Base-by-base conservation (phyloP, 2,113 vertebrate genomes). In the Colistium nudipinnis region DNA sequence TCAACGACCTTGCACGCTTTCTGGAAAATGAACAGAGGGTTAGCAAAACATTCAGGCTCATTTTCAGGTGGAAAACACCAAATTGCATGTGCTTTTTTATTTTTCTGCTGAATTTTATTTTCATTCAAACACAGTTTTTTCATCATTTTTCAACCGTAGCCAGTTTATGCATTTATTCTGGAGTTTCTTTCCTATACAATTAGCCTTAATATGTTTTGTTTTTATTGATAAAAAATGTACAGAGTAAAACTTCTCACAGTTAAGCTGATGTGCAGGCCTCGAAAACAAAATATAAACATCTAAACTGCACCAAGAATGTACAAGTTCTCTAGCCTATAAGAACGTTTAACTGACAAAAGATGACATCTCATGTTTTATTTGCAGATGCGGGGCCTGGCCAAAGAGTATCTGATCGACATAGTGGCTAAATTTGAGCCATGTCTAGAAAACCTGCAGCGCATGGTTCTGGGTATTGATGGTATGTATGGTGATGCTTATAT, bases 1-100 rank as follows among this genome's bases (percentile, higher is more conserved):
- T 93, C 0, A 87, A 94, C 0, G 93, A 96, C 88, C 83, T 98
- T 4, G 89, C 91, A 43, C 93, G 91, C 62, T 99, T 98, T 76
- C 78, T 98, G 68, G 95, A 97, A 86, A 90, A 75, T 16, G 97
- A 99, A 31, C 97, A 99, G 89, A 98, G 97, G 96, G 97, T 98
- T 13, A 36, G 62, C 6, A 24, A 45, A 62, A 19, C 11, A 28
- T 35, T 55, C n/a, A 36, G 0, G 16, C 6, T 62, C 10, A 19
- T 22, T n/a, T n/a, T n/a, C 19, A 7, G 16, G 6, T 22, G 38
- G 7, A 44, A 55, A 20, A 22, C 7, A 24, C 16, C 31, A 3
- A 8, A 39, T n/a, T 4, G 31, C 9, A 2, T 7, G 10, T 19
- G 2, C 19, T 35, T 48, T 49, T 49, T 44, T 2, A 44, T 60